Base-by-base conservation (phyloP, 37 sponge, comb jelly and placozoan species). In the Beroe forskalii region DNA sequence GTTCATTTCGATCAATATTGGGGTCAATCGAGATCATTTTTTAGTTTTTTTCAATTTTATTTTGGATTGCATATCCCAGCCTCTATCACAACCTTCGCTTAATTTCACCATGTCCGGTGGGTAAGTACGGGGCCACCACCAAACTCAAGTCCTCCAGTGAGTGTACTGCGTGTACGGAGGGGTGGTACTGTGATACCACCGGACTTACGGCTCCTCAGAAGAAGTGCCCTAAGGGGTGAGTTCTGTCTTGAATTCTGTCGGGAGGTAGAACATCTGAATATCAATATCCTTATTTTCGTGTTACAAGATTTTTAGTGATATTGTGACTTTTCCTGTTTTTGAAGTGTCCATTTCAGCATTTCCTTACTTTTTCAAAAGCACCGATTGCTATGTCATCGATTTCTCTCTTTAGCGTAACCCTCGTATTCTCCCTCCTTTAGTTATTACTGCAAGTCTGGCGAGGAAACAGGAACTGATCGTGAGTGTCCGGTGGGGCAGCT, bases 401-500 rank as follows among this genome's bases (percentile, higher is more conserved):
- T n/a, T n/a, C n/a, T n/a, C n/a, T n/a, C n/a, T n/a, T n/a, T n/a
- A n/a, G n/a, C n/a, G n/a, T n/a, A n/a, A n/a, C n/a, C n/a, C n/a
- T n/a, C n/a, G n/a, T n/a, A n/a, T n/a, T 38, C 76, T 4, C 76
- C 14, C 40, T 20, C 19, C 76, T 33, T 12, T 38, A 89, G 90
- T 27, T 89, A 62, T 33, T 89, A 89, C 90, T 89, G 90, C 62
- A 60, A 60, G 61, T 17, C 33, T 8, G 62, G 62, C 32, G 33
- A 60, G 62, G 30, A n/a, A 17, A 55, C 92, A 9, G 89, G 90
- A 28, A 62, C 28, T 6, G 67, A 41, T 31, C 22, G 90, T 3
- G 6, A 39, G 24, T 91, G 92, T 61, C 90, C 90, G 3, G 61
- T 91, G 23, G 92, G 92, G 25, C 90, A 91, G 40, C 8, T 76